A percentile compares a stretch with the other conserved stretches of the same genome.
phyloP scores from a whole-genome alignment of 2,888 invertebrate genomes.

The Rhagonycha lutea region DNA sequence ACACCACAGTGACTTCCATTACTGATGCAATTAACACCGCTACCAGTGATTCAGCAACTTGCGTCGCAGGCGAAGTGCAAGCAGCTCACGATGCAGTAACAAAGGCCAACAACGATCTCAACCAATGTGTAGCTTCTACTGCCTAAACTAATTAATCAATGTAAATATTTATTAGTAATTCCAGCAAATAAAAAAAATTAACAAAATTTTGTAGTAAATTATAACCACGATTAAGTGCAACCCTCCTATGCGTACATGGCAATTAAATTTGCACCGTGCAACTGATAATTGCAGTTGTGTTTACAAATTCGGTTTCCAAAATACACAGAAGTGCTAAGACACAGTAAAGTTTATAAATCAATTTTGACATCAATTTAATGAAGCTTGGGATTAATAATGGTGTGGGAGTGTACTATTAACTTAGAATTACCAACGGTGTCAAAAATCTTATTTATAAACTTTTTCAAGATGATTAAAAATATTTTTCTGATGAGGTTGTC shows the following conservation, averaged over 20 bases:
- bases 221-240: not conserved
- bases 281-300: not conserved
- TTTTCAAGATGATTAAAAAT: not conserved
- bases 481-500: slow-evolving; percentile 5
- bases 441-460: not conserved
- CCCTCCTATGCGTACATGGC: not conserved
- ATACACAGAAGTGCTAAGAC: not conserved
- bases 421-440: slow-evolving; percentile 2
- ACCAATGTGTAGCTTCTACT: not conserved
- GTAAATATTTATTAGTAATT: not conserved
- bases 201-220: not conserved
- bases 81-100: not conserved
- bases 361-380: not conserved
- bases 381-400: not conserved
- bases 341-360: not conserved
- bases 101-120: not conserved
- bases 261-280: not conserved
- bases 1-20: not conserved
- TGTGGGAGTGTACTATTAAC: slow-evolving; percentile 1
- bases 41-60: not conserved
- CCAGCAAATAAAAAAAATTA: not conserved
- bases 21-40: not conserved
- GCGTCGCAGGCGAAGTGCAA: not conserved
- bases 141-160: not conserved
- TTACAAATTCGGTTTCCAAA: not conserved